Evolutionary conservation across 2,113 vertebrate genomes (phyloP).

Genomic region (Leptosomus discolor): DNA sequence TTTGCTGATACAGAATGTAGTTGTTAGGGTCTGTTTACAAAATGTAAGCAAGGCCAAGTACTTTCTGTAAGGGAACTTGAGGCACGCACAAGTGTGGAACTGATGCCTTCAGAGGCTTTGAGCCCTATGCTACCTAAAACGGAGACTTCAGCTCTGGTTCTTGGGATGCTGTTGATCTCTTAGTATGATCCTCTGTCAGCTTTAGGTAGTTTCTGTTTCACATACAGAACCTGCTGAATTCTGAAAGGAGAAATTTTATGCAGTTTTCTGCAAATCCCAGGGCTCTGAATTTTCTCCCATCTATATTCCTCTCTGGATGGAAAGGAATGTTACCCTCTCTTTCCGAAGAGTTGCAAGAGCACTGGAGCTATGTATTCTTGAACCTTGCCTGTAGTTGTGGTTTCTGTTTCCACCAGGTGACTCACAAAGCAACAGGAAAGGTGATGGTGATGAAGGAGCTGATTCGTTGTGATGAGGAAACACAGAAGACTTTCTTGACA

Average conservation of each 20-base stretch:
- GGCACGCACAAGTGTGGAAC: neutral
- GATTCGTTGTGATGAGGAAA: slow-evolving; percentile 96
- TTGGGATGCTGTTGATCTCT: neutral
- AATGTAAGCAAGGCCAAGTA: neutral
- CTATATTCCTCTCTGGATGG: neutral
- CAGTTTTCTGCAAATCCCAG: neutral
- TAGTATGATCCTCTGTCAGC: neutral
- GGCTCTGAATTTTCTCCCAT: neutral
- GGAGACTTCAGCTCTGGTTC: neutral
- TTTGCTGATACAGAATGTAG: neutral
- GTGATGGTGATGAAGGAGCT: slow-evolving; percentile 99
- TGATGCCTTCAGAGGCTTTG: neutral
- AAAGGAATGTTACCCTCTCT: neutral
- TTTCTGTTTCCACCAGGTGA: slow-evolving; percentile 79
- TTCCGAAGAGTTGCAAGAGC: neutral
- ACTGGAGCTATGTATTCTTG: neutral
- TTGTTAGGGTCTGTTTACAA: neutral
- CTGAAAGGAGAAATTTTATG: neutral
- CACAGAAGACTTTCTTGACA: slow-evolving; percentile 94
- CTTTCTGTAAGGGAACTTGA: neutral
- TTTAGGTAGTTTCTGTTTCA: neutral
- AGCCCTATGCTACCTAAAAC: neutral
- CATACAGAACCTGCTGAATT: neutral
- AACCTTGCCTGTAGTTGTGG: neutral
- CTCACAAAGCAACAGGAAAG: slow-evolving; percentile 94